These are phyloP conservation scores for Portevinia maculata DNA, from an alignment of 2,888 invertebrate genomes.

Conservation along the genomic window DNA sequence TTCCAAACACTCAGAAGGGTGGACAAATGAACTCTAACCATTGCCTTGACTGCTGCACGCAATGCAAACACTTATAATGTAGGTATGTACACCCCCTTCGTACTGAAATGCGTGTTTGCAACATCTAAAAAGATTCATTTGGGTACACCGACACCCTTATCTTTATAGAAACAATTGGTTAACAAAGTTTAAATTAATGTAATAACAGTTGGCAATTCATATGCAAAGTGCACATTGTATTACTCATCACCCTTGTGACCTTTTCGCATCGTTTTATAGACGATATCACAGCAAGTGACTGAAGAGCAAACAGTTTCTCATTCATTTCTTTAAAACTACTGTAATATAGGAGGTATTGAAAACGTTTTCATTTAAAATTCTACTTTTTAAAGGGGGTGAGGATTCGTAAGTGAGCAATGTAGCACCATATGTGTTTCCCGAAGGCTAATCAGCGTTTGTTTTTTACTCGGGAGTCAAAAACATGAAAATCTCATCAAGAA, in stretches of 20 bases:
- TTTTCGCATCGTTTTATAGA: slow-evolving; percentile 2
- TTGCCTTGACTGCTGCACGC: background rate
- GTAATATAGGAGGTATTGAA: background rate
- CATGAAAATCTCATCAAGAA: slow-evolving; percentile 41
- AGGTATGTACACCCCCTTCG: background rate
- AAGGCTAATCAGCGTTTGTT: slow-evolving; percentile 20
- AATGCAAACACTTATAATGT: background rate
- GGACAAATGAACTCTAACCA: background rate
- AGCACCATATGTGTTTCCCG: slow-evolving; percentile 29
- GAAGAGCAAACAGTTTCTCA: background rate
- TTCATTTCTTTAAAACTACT: slow-evolving; percentile 19
- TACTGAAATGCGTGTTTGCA: background rate
- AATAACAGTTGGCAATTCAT: slow-evolving; percentile 48
- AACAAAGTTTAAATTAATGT: slow-evolving; percentile 44
- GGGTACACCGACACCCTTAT: background rate
- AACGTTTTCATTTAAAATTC: slow-evolving; percentile 3
- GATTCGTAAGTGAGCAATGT: background rate
- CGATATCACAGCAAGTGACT: background rate
- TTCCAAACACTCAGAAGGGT: background rate
- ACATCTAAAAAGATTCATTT: background rate
- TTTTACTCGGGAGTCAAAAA: slow-evolving; percentile 10
- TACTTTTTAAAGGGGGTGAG: slow-evolving; percentile 6
- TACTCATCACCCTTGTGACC: slow-evolving; percentile 14
- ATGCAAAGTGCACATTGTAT: slow-evolving; percentile 27
- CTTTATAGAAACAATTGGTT: slow-evolving; percentile 28